A percentile compares a stretch with the other conserved stretches of the same genome.
These are phyloP conservation scores for Ammospiza nelsoni DNA, from an alignment of 2,113 vertebrate species.

Conservation along the genomic window DNA sequence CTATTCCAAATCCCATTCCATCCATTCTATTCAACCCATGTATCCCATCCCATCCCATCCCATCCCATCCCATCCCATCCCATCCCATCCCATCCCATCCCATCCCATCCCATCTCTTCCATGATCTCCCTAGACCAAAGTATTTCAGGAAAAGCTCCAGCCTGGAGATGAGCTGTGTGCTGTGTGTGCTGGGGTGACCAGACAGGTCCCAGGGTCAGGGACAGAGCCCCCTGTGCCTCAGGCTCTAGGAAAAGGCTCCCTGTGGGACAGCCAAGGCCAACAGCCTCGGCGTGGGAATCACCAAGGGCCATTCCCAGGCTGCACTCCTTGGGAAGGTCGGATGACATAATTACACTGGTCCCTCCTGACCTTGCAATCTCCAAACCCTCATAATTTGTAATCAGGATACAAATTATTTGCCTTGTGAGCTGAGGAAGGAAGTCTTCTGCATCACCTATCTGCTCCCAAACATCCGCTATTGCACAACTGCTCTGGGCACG, in stretches of 20 bases:
- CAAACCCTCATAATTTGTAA: slow-evolving; percentile 57
- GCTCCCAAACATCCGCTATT: slow-evolving; percentile 55
- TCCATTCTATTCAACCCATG: not conserved
- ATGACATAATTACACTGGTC: not conserved
- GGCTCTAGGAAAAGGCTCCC: not conserved
- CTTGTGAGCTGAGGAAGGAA: slow-evolving; percentile 61
- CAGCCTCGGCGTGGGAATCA: not conserved
- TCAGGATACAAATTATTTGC: slow-evolving; percentile 66
- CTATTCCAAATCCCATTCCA: not conserved
- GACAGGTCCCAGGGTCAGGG: fast-evolving
- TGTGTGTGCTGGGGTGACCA: not conserved
- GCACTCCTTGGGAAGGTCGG: not conserved
- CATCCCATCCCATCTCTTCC: not conserved
- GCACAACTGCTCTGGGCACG: not conserved
- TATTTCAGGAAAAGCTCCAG: not conserved
- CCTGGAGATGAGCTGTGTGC: not conserved
- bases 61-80: not conserved
- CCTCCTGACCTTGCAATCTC: slow-evolving; percentile 42
- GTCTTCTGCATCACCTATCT: slow-evolving; percentile 57
- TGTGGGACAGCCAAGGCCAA: not conserved
- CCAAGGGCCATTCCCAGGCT: not conserved
- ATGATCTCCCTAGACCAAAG: not conserved
- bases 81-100: not conserved
- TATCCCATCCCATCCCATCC: too few species aligned
- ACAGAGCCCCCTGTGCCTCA: not conserved